Percentiles rank a stretch among this genome's conserved stretches.
Evolutionary conservation across 2,797 vertebrate species (phyloP).

Genomic region (Sebastes miniatus): DNA sequence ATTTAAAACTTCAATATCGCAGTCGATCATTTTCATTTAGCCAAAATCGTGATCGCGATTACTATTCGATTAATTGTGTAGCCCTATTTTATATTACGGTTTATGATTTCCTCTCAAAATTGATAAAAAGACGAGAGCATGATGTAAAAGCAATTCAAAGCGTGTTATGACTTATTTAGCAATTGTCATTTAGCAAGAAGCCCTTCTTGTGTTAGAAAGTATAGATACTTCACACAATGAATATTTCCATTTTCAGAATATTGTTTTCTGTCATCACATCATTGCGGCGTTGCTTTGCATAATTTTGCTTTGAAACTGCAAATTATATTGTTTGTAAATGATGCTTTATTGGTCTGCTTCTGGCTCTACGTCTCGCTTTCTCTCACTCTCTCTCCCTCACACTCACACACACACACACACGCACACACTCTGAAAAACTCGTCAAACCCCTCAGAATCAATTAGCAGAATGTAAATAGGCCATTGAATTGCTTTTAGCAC

Average conservation of each 20-base stretch:
- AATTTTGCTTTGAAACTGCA: neutral
- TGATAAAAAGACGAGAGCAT: neutral
- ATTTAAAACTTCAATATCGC: too few species aligned
- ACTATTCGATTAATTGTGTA: too few species aligned
- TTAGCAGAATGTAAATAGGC: conserved; percentile 72
- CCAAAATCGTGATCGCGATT: too few species aligned
- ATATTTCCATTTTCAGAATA: neutral
- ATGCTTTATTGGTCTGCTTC: neutral
- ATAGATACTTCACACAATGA: neutral
- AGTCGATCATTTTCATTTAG: too few species aligned
- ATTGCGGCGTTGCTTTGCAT: neutral
- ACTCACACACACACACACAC: neutral
- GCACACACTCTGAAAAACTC: conserved; percentile 9
- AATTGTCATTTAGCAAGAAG: neutral
- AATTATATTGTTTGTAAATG: neutral
- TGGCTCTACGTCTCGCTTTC: neutral
- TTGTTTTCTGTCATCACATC: neutral
- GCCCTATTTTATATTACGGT: fast-evolving
- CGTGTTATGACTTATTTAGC: neutral
- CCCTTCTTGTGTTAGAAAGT: neutral
- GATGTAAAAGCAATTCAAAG: neutral
- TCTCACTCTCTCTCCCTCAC: neutral
- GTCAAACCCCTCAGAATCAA: conserved; percentile 67
- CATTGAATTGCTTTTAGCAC: conserved; percentile 68
- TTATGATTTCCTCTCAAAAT: neutral